These are phyloP conservation scores for Loxodonta africana DNA, from an alignment of 2,113 vertebrate genomes.

Conservation along the genomic window DNA sequence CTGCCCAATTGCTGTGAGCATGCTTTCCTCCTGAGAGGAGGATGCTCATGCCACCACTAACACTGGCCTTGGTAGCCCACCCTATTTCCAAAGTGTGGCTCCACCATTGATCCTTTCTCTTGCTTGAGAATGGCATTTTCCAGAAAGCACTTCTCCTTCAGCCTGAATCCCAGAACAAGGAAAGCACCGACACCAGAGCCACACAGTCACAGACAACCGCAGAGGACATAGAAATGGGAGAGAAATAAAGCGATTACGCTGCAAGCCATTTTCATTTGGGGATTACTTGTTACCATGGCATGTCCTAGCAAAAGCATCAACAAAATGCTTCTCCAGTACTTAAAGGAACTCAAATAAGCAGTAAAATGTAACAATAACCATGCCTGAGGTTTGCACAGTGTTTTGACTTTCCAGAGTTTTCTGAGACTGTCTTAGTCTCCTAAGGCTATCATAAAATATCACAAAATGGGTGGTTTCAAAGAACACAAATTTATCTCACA, in stretches of 20 bases:
- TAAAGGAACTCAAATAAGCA: too few species aligned
- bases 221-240: fast-evolving
- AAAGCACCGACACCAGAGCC: not conserved
- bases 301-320: not conserved
- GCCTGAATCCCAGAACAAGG: not conserved
- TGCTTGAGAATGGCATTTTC: not conserved
- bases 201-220: not conserved
- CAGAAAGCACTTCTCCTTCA: not conserved
- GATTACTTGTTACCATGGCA: not conserved
- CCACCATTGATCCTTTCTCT: not conserved
- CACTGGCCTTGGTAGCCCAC: not conserved
- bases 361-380: too few species aligned
- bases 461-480: not conserved
- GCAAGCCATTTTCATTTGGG: too few species aligned
- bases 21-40: too few species aligned
- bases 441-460: not conserved
- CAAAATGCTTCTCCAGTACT: not conserved
- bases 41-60: too few species aligned
- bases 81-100: fast-evolving
- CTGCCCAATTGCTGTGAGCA: too few species aligned
- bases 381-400: not conserved
- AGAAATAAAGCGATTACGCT: not conserved
- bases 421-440: not conserved
- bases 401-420: not conserved
- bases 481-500: not conserved